Percentiles rank a stretch among this genome's conserved stretches.
These are phyloP conservation scores for Tyrophagus putrescentiae DNA, from an alignment of 1,140 invertebrate genomes.

Conservation along the genomic window DNA sequence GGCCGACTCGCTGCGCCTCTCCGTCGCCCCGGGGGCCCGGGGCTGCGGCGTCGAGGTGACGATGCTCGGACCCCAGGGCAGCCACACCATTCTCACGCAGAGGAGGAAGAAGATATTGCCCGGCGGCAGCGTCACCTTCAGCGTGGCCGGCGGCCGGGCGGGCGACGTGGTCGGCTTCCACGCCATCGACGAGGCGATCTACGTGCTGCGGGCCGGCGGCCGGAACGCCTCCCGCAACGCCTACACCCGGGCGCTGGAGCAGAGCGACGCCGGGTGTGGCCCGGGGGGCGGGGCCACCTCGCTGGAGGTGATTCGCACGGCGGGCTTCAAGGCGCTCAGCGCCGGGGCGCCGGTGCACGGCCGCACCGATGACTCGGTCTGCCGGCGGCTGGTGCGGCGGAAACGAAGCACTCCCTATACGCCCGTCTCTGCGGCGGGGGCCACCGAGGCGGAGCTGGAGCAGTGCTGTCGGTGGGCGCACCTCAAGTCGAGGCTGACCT, in stretches of 20 bases:
- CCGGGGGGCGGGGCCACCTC: slow-evolving; percentile 17
- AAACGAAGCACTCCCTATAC: too few relatives aligned
- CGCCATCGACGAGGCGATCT: slow-evolving; percentile 27
- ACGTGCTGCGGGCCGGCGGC: slow-evolving; percentile 21
- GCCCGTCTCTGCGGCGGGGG: too few relatives aligned
- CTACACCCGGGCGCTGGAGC: not conserved
- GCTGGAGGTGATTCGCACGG: slow-evolving; percentile 8
- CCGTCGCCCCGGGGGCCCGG: slow-evolving; percentile 26
- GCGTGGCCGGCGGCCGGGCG: slow-evolving; percentile 16
- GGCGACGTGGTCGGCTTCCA: slow-evolving; percentile 16
- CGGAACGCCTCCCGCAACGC: not conserved
- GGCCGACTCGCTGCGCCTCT: slow-evolving; percentile 30
- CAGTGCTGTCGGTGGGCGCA: not conserved
- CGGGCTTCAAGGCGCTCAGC: slow-evolving; percentile 20
- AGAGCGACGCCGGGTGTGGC: slow-evolving; percentile 21
- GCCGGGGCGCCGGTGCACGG: too few relatives aligned
- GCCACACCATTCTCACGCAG: too few relatives aligned
- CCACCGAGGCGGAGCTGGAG: too few relatives aligned
- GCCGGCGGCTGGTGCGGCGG: too few relatives aligned
- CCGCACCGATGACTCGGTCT: too few relatives aligned
- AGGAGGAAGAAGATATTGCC: slow-evolving; percentile 10
- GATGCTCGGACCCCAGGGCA: not conserved
- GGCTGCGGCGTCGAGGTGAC: slow-evolving; percentile 20
- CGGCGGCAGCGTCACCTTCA: slow-evolving; percentile 18
- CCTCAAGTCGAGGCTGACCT: not conserved